Percentiles rank a stretch among this genome's conserved stretches.
phyloP scores from a whole-genome alignment of 2,113 vertebrate species.

The Reinhardtius hippoglossoides region DNA sequence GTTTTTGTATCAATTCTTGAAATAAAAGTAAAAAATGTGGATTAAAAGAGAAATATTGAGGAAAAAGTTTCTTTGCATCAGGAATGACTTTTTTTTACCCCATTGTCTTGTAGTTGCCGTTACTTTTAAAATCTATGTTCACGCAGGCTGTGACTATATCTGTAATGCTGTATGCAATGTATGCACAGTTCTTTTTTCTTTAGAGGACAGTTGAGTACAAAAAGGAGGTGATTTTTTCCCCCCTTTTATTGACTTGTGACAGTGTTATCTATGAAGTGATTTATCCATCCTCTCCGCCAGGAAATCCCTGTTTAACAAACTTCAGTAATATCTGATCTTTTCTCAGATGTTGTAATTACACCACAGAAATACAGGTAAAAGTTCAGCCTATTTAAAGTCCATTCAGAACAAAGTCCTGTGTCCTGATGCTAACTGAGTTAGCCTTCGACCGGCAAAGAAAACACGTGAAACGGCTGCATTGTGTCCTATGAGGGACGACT shows the following conservation, averaged over 20 bases:
- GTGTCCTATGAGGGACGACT: slow-evolving; percentile 32
- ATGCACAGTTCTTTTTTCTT: not conserved
- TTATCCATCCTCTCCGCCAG: slow-evolving; percentile 12
- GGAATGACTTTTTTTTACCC: not conserved
- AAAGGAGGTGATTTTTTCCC: not conserved
- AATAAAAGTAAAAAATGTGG: not conserved
- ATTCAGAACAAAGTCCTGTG: slow-evolving; percentile 32
- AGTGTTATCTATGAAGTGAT: slow-evolving; percentile 5
- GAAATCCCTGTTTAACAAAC: not conserved
- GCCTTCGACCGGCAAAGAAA: slow-evolving; percentile 38
- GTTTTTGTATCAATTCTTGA: not conserved
- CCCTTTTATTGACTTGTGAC: not conserved
- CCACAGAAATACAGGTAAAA: slow-evolving; percentile 30
- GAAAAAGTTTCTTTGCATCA: not conserved
- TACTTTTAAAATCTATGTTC: no score
- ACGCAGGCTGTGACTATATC: not conserved
- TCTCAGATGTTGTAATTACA: slow-evolving; percentile 28
- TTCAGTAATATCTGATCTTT: slow-evolving; percentile 31
- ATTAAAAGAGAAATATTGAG: not conserved
- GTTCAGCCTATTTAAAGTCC: slow-evolving; percentile 46
- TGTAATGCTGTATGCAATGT: not conserved
- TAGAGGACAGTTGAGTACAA: not conserved
- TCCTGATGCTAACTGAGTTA: slow-evolving; percentile 45
- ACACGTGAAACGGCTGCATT: slow-evolving; percentile 49
- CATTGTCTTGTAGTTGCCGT: no score